phyloP scores from a whole-genome alignment of 2,113 vertebrate species.

The Oryzias curvinotus region DNA sequence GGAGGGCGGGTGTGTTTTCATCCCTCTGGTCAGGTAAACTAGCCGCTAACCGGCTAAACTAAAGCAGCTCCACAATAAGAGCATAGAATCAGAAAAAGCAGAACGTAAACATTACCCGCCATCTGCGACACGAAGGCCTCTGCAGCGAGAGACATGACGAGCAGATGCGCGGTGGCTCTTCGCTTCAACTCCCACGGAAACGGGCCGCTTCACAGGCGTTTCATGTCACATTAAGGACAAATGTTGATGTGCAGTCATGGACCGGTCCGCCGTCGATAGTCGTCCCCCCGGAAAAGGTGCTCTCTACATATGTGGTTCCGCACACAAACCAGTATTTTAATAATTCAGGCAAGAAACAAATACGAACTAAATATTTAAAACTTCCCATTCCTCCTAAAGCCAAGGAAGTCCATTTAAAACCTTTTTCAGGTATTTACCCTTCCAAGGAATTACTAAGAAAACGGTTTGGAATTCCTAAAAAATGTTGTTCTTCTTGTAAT shows the following conservation, averaged over 20 bases:
- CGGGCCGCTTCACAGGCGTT: background rate
- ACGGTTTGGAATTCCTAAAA: no score
- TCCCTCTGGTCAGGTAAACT: no score
- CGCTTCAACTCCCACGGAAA: no score
- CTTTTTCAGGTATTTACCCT: no score
- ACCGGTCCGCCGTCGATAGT: slow-evolving; percentile 28
- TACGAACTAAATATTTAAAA: background rate
- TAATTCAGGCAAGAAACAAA: no score
- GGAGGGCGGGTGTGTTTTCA: background rate
- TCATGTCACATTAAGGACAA: slow-evolving; percentile 62
- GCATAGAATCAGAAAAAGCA: background rate
- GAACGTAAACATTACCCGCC: slow-evolving; percentile 65
- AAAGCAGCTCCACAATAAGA: background rate
- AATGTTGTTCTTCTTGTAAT: no score
- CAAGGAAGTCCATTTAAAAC: no score
- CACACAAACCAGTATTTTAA: background rate
- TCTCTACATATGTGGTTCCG: slow-evolving; percentile 5
- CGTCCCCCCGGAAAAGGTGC: slow-evolving; percentile 1
- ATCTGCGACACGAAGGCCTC: slow-evolving; percentile 82
- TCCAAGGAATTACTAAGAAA: no score
- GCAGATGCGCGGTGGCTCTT: background rate
- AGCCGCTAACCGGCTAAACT: slow-evolving; percentile 4
- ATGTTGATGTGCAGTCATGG: slow-evolving; percentile 19
- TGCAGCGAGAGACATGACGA: slow-evolving; percentile 77
- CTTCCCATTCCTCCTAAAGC: no score